phyloP scores from a whole-genome alignment of 2,113 vertebrate genomes.

The Nannospalax galili region DNA sequence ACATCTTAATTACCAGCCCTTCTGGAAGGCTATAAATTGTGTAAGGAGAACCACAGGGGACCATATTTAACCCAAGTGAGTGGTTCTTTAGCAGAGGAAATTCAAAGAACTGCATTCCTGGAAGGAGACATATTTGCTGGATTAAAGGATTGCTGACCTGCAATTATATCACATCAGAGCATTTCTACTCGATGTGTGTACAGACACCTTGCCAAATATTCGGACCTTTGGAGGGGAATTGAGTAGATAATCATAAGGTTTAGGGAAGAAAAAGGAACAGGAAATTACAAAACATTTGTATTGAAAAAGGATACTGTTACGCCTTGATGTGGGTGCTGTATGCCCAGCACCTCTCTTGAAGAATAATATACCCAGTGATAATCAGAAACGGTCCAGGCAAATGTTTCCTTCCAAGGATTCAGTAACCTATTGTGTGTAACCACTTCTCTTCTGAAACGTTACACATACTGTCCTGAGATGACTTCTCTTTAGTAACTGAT shows the following conservation, averaged over 20 bases:
- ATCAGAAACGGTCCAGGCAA: background rate
- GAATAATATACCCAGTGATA: background rate
- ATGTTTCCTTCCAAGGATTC: background rate
- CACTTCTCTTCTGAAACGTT: background rate
- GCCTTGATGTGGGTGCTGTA: background rate
- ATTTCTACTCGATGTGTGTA: background rate
- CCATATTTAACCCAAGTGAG: constrained; percentile 39
- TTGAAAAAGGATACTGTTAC: background rate
- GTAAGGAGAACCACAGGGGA: constrained; percentile 18
- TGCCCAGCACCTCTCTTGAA: background rate
- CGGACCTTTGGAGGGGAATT: constrained; percentile 11
- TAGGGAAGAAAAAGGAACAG: background rate
- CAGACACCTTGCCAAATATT: background rate
- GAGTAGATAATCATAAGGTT: constrained; percentile 23
- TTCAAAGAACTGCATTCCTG: constrained; percentile 51
- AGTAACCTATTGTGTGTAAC: background rate
- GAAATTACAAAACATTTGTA: constrained; percentile 40
- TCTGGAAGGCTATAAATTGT: constrained; percentile 49
- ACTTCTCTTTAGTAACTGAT: background rate
- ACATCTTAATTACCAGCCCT: constrained; percentile 34
- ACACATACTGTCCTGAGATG: background rate
- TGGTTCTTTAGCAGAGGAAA: background rate
- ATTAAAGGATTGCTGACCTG: constrained; percentile 28
- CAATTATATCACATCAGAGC: background rate
- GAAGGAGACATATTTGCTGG: background rate